A percentile compares a stretch with the other conserved stretches of the same genome.
These are phyloP conservation scores for Podarcis siculus DNA, from an alignment of 2,797 vertebrate species.

Conservation along the genomic window DNA sequence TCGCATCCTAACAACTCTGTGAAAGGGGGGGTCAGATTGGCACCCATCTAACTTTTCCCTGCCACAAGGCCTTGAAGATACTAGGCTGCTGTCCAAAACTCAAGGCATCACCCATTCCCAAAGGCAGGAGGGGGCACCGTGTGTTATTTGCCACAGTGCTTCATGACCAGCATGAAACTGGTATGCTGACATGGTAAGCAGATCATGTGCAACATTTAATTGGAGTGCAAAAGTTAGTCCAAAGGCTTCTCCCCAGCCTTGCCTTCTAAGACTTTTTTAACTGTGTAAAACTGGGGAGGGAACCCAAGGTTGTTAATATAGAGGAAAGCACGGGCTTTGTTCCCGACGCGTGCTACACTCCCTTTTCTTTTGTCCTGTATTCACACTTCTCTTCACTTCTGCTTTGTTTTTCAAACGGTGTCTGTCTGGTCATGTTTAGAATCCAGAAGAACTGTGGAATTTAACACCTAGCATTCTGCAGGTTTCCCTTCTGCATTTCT, in stretches of 20 bases:
- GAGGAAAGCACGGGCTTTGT: neutral
- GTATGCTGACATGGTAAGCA: neutral
- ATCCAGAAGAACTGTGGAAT: slow-evolving; percentile 36
- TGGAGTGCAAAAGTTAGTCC: neutral
- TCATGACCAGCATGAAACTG: neutral
- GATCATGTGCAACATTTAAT: neutral
- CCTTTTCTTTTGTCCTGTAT: neutral
- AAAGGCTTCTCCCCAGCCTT: neutral
- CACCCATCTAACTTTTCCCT: neutral
- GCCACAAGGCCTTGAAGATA: neutral
- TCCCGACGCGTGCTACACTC: neutral
- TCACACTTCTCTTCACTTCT: slow-evolving; percentile 10
- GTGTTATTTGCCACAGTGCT: neutral
- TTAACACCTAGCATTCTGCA: neutral
- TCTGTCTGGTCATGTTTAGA: slow-evolving; percentile 35
- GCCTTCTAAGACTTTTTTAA: neutral
- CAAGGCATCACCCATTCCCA: neutral
- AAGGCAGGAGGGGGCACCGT: neutral
- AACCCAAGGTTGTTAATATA: neutral
- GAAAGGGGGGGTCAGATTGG: neutral
- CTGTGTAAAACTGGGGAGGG: too few species aligned
- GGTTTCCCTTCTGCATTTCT: slow-evolving; percentile 30
- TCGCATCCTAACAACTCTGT: neutral
- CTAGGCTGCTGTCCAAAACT: neutral
- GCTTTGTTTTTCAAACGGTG: slow-evolving; percentile 56